phyloP scores from a whole-genome alignment of 2,888 invertebrate genomes.

The Biston betularia region DNA sequence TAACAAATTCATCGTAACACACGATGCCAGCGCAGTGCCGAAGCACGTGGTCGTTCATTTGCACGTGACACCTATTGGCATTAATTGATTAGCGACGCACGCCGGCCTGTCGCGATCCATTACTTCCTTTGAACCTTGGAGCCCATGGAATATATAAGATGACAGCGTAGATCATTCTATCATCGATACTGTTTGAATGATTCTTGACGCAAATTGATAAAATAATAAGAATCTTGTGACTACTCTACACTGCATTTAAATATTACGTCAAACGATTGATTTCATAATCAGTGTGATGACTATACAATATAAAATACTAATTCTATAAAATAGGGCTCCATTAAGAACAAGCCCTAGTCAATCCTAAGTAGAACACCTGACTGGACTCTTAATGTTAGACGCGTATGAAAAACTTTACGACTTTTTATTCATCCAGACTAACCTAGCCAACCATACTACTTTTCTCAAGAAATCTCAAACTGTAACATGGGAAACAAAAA shows the following conservation, averaged over 20 bases:
- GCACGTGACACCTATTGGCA: conserved; percentile 61
- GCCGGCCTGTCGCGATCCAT: conserved; percentile 45
- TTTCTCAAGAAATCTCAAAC: no score
- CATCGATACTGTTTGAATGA: background rate
- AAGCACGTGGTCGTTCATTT: conserved; percentile 53
- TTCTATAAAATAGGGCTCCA: no score
- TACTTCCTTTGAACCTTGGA: conserved; percentile 43
- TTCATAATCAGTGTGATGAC: no score
- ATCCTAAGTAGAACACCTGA: no score
- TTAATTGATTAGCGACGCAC: conserved; percentile 75
- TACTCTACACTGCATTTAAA: background rate
- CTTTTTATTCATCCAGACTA: no score
- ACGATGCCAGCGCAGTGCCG: conserved; percentile 15
- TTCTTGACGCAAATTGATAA: background rate
- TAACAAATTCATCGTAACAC: conserved; percentile 26
- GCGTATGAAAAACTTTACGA: no score
- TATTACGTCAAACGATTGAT: no score
- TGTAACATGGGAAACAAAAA: no score
- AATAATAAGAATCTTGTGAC: background rate
- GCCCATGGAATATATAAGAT: conserved; percentile 20
- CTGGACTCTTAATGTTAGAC: no score
- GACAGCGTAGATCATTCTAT: conserved; percentile 14
- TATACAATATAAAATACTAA: no score
- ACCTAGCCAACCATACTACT: no score
- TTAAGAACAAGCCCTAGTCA: no score